Evolutionary conservation across 2,113 vertebrate genomes (phyloP), one percentile per base, ranked within the genome.

Genomic region (Collichthys lucidus): DNA sequence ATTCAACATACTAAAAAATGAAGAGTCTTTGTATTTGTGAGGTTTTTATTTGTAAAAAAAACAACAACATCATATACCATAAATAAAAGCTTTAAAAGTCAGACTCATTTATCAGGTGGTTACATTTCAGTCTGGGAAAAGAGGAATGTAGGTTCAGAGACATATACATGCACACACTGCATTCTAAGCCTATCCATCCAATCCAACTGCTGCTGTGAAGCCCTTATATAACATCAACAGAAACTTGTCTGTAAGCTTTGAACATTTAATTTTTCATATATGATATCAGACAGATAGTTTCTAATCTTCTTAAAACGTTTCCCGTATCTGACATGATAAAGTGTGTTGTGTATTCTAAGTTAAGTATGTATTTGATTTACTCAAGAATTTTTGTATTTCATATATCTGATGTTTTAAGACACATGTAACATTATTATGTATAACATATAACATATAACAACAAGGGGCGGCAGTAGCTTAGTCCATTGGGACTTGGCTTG

Each of bases 1-100:
- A 53, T 69, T 63, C 35, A 15, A 63, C 29, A 57, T 20, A 65
- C 56, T 61, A 17, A 66, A 74, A 81, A 73, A 44, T 26, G 16
- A 42, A 40, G 17, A 46, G 16, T 42, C 10, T 59, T 55, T 74
- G 12, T 50, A 26, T 63, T 31, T 46, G n/a, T 42, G 29, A 17
- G 16, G 42, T 81, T 60, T 40, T 40, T 40, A 7, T 40, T 5
- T 56, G 11, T 26, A 5, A n/a, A 55, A 55, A 35, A 35, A 35
- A 35, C n/a, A n/a, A 31, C 0, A 6, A 67, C 16, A 40, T n/a
- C 8, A 49, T 78, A 12, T 24, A 22, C 11, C 14, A 56, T 69
- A 40, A 62, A 75, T 15, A 3, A 49, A 76, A 55, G 56, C 22
- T 60, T 46, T 53, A 26, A 16, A 62, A 73, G 53, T 26, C 52